Evolutionary conservation across 2,113 vertebrate genomes (phyloP), one percentile per base, ranked within the genome.

Genomic region (Ceratotherium simum): DNA sequence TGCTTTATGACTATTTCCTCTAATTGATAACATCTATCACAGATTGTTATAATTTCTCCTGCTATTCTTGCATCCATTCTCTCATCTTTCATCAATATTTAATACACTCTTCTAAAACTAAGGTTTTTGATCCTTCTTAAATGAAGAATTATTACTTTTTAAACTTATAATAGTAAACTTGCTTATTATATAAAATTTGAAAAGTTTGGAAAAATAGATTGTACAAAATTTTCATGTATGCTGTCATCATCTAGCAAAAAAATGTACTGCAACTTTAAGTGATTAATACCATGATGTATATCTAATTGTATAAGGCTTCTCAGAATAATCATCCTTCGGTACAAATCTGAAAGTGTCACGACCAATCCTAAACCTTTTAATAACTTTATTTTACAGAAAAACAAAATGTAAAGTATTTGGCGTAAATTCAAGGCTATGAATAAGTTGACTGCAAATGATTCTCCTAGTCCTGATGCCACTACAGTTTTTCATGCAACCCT

Each of bases 21-120:
- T 95, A 95, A 92, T 93, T 73, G 89, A 48, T 83, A 73, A 80
- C 54, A 95, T 91, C 60, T 89, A 73, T 93, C 64, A 95, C 39
- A 88, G 48, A 70, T 70, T 25, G 1, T 39, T 94, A 29, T 31
- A 91, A 46, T 73, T 58, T 82, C 27, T 95, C 69, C 60, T 31
- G 20, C 67, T 80, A 73, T 73, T 62, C 89, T 65, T 65, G 7
- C 0, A 51, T 64, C 6, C n/a, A 76, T 54, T 73, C 31, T 48
- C 17, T 72, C 62, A 88, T 67, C 7, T 82, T 95, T 94, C 78
- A 51, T 94, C n/a, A 92, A 31, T 76, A 85, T n/a, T 90, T 94
- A 91, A 62, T 39, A 60, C 8, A 27, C 6, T 88, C 62, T 36
- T 91, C 29, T 93, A 80, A 91, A 75, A 91, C 17, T 46, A 79